Percentiles rank a stretch among this genome's conserved stretches.
These are phyloP conservation scores for Stegostoma tigrinum DNA, from an alignment of 2,113 vertebrate species.

Conservation along the genomic window DNA sequence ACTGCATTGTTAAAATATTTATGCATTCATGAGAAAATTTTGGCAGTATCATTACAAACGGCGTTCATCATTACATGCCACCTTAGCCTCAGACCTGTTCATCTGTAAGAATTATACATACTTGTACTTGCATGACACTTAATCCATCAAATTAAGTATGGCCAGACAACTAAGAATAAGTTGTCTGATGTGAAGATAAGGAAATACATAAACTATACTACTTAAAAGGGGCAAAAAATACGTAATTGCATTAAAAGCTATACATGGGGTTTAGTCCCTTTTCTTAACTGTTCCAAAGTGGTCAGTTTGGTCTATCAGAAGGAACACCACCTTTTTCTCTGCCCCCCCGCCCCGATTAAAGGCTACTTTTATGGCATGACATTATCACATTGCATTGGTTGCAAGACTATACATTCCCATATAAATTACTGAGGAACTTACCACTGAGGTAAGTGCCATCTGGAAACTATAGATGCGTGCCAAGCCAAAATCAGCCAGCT, in stretches of 20 bases:
- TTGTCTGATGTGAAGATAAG: background rate
- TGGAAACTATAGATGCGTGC: conserved; percentile 98
- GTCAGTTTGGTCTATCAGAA: background rate
- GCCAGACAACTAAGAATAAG: background rate
- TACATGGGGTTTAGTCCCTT: background rate
- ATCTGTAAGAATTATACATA: background rate
- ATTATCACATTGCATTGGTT: background rate
- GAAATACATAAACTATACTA: background rate
- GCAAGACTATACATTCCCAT: background rate
- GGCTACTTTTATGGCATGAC: background rate
- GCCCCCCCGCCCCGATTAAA: background rate
- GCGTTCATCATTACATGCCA: background rate
- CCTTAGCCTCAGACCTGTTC: background rate
- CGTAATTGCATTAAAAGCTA: background rate
- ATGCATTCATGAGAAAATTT: background rate
- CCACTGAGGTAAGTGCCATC: conserved; percentile 98
- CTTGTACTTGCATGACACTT: background rate
- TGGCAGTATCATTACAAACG: background rate
- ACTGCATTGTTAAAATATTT: background rate
- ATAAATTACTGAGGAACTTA: conserved; percentile 56
- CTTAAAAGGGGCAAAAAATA: background rate
- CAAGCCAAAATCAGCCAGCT: conserved; percentile 90
- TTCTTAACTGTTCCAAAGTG: background rate
- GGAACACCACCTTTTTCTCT: background rate
- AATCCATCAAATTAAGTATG: background rate